A percentile compares a stretch with the other conserved stretches of the same genome.
Conservation (phyloP, 1,140 invertebrate genomes). For the Cydia strobilella region DNA sequence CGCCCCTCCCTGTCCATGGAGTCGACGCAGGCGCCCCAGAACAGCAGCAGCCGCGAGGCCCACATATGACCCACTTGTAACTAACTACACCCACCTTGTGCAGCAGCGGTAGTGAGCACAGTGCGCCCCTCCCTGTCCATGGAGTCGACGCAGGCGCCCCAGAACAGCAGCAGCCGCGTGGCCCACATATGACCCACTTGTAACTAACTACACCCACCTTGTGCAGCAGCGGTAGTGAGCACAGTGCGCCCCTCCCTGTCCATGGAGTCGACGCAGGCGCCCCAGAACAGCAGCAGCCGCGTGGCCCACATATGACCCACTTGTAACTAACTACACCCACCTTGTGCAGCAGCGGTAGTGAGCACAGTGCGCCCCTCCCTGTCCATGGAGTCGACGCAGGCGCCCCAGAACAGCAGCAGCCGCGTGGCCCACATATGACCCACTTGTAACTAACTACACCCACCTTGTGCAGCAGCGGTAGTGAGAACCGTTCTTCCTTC, state of each 20-base stretch:
- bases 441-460: too few relatives aligned
- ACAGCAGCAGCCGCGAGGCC: slow-evolving; percentile 57
- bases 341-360: slow-evolving; percentile 87
- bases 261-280: slow-evolving; percentile 72
- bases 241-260: slow-evolving; percentile 90
- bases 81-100: slow-evolving; percentile 74
- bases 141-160: slow-evolving; percentile 74
- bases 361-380: slow-evolving; percentile 91
- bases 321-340: too few relatives aligned
- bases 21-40: slow-evolving; percentile 77
- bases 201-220: too few relatives aligned
- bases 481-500: slow-evolving; percentile 92
- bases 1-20: slow-evolving; percentile 85
- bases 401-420: slow-evolving; percentile 74
- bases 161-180: slow-evolving; percentile 65
- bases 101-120: slow-evolving; percentile 89
- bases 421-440: too few relatives aligned
- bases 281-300: slow-evolving; percentile 72
- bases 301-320: too few relatives aligned
- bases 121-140: slow-evolving; percentile 88
- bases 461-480: slow-evolving; percentile 85
- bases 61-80: too few relatives aligned
- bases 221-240: slow-evolving; percentile 88
- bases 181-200: too few relatives aligned
- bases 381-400: slow-evolving; percentile 71